Evolutionary conservation across 37 sponge, comb jelly and placozoan genomes (phyloP).

Genomic region (Hormiphora californensis): DNA sequence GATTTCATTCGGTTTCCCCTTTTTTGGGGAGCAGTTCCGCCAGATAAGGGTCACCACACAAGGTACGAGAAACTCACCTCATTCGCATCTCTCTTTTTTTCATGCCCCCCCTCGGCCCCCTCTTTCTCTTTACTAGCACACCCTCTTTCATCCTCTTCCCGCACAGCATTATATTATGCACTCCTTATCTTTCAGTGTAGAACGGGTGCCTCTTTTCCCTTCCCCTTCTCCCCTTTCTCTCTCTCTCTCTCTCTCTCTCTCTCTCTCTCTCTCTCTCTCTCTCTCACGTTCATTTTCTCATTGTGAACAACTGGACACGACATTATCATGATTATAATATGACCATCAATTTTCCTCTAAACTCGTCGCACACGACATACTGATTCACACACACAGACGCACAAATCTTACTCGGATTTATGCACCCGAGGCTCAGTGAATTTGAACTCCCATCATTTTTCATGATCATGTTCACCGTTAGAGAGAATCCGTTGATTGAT

Average conservation of each 20-base stretch:
- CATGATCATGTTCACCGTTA: neutral
- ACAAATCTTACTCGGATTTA: no score
- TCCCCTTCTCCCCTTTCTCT: no score
- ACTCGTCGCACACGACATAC: no score
- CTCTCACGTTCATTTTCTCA: neutral
- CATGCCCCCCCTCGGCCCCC: neutral
- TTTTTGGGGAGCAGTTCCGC: constrained; percentile 30
- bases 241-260: neutral
- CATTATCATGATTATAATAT: no score
- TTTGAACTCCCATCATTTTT: neutral
- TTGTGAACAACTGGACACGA: no score
- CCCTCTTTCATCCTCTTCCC: neutral
- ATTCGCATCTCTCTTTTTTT: neutral
- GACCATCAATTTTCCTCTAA: no score
- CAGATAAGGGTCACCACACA: constrained; percentile 34
- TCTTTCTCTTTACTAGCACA: neutral
- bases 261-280: neutral
- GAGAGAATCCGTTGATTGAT: neutral
- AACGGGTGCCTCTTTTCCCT: no score
- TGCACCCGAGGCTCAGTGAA: no score
- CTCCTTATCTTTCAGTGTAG: no score
- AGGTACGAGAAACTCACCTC: no score
- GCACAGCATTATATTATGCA: no score
- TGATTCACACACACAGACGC: no score
- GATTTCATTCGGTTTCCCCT: constrained; percentile 11